Percentiles rank a stretch among this genome's conserved stretches.
Evolutionary conservation across 92 coral and sea anemone species (phyloP).

Genomic region (Umimayanthus chanpuru): DNA sequence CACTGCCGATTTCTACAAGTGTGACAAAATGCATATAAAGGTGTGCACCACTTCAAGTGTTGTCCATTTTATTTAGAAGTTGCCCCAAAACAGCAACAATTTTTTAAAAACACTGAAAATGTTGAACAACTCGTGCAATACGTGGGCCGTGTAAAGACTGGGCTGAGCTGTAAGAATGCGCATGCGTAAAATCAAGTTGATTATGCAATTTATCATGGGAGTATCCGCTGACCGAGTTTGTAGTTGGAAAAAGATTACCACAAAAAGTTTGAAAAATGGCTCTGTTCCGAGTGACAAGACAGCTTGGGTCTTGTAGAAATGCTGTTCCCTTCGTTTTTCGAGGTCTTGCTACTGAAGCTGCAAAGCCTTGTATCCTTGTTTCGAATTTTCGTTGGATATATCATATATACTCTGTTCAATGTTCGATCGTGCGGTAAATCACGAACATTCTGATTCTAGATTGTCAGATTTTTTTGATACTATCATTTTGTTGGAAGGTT

Average conservation of each 20-base stretch:
- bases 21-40: background rate
- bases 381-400: background rate
- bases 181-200: background rate
- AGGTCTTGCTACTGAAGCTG: slow-evolving; percentile 47
- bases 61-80: background rate
- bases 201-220: slow-evolving; percentile 5
- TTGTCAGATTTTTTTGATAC: too few species aligned
- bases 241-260: background rate
- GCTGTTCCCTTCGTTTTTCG: slow-evolving; percentile 52
- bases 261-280: slow-evolving; percentile 42
- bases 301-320: slow-evolving; percentile 40
- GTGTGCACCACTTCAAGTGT: background rate
- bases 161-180: background rate
- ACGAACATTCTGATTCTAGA: too few species aligned
- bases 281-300: slow-evolving; percentile 47
- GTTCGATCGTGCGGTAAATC: too few species aligned
- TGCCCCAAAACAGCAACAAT: background rate
- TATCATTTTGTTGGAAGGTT: background rate
- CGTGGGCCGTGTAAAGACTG: background rate
- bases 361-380: slow-evolving; percentile 60
- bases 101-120: background rate
- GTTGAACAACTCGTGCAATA: slow-evolving; percentile 6
- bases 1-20: background rate
- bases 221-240: slow-evolving; percentile 27
- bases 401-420: background rate